These are phyloP conservation scores for Brachyopa scutellaris DNA, from an alignment of 2,888 invertebrate genomes.

Conservation along the genomic window DNA sequence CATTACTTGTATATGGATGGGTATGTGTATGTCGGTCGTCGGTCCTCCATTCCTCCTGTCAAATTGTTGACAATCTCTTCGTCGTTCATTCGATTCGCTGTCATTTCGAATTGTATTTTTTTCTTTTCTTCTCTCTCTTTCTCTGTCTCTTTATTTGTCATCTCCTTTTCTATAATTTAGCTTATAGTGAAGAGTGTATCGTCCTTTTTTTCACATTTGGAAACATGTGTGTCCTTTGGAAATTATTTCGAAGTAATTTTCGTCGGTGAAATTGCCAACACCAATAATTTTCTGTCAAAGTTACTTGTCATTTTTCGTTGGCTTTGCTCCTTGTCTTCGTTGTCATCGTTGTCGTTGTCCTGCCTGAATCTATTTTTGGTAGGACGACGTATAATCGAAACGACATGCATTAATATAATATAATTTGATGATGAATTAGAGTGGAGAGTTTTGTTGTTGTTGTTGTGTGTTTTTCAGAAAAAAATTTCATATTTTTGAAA, in stretches of 20 bases:
- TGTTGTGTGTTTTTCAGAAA: constrained; percentile 15
- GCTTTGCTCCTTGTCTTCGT: background rate
- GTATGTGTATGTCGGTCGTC: too few species aligned
- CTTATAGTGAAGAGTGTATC: constrained; percentile 33
- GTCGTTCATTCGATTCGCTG: constrained; percentile 56
- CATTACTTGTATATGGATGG: background rate
- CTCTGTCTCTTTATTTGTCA: background rate
- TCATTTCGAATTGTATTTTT: constrained; percentile 47
- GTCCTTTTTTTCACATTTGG: background rate
- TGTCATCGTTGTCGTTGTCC: background rate
- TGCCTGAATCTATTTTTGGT: background rate
- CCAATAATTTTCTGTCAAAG: constrained; percentile 65
- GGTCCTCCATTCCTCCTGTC: constrained; percentile 26
- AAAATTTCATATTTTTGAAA: constrained; percentile 47
- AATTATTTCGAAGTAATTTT: constrained; percentile 59
- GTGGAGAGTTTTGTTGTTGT: constrained; percentile 4
- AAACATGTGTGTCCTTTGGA: constrained; percentile 57
- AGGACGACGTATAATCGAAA: constrained; percentile 31
- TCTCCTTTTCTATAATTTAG: constrained; percentile 55
- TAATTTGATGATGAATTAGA: constrained; percentile 40
- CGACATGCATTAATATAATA: constrained; percentile 64
- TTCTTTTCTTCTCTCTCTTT: background rate
- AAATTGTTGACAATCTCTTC: constrained; percentile 70
- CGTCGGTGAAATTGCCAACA: constrained; percentile 59
- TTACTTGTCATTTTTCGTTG: constrained; percentile 56